Evolutionary conservation across 2,113 vertebrate species (phyloP), one percentile per base, ranked within the genome.

Genomic region (Malurus elegans): DNA sequence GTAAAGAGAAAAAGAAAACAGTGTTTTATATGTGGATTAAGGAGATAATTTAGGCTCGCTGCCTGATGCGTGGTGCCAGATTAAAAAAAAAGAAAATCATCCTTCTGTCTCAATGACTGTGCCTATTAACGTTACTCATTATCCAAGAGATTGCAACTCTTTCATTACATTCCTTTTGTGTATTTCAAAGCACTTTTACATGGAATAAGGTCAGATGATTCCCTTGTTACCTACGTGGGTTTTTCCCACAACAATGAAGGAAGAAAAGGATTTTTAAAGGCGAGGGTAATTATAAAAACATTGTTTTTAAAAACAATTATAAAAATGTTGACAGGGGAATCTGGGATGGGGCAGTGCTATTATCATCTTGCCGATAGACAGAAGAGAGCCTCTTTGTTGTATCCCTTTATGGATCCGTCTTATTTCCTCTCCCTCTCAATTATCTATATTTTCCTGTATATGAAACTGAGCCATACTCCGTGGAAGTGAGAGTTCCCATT

Each of bases 121-220:
- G 70, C 36, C 57, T 79, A 56, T 85, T 74, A 85, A 82, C 65
- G 36, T 75, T 91, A 71, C 23, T 69, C 58, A 86, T 75, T 69
- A 69, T 90, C 42, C 44, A 76, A 67, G 71, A 95, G 71, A 85
- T n/a, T 75, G n/a, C 20, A 79, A 24, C 71, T 84, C 18, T 87
- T 61, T 79, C 53, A 72, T 86, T 93, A 69, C 12, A 50, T 74
- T 88, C 12, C 12, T 73, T 87, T 88, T 73, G 28, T 82, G 47
- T 72, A 79, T 79, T 93, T 94, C 47, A 88, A 94, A 86, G n/a
- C 71, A 72, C n/a, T 90, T 91, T 58, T 87, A 40, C 53, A 67
- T 65, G 14, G 78, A 85, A 85, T 90, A 85, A 57, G 85, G 23
- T 84, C 50, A 91, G 67, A 81, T 34, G 8, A 51, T 85, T 94